Percentiles rank a stretch among this genome's conserved stretches.
phyloP scores from a whole-genome alignment of 2,888 invertebrate genomes.

The Galerucella pusilla region DNA sequence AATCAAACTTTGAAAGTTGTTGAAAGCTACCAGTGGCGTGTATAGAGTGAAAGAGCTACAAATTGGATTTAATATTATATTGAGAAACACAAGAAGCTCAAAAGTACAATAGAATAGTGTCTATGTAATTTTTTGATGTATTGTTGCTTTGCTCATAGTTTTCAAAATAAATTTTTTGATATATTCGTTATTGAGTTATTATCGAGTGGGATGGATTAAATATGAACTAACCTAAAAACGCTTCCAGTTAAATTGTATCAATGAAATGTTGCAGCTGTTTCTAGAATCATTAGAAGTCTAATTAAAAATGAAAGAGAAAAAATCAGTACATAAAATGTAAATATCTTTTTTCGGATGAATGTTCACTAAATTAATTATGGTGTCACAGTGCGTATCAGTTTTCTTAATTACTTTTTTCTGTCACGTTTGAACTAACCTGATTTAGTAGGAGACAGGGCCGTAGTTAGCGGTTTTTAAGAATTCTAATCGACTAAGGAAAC shows the following conservation, averaged over 20 bases:
- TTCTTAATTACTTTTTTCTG: slow-evolving; percentile 2
- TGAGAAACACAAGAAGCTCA: too few species aligned
- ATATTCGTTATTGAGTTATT: background rate
- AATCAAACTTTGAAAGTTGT: too few species aligned
- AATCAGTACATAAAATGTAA: background rate
- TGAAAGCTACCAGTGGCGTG: too few species aligned
- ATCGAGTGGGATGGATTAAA: background rate
- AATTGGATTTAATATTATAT: too few species aligned
- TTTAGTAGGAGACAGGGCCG: background rate
- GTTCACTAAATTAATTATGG: background rate
- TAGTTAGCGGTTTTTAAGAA: background rate
- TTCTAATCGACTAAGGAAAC: too few species aligned
- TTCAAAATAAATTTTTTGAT: too few species aligned
- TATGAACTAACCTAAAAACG: background rate
- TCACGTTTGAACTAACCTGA: background rate
- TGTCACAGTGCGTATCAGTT: background rate
- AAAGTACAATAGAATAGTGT: too few species aligned
- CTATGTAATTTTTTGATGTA: too few species aligned
- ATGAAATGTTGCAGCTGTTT: background rate
- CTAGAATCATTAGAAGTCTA: background rate
- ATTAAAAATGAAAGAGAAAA: background rate
- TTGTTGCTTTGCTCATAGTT: too few species aligned
- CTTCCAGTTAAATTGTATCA: background rate
- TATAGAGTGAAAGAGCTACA: too few species aligned
- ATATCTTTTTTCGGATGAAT: background rate